Evolutionary conservation across 2,888 invertebrate species (phyloP), one percentile per base, ranked within the genome.

Genomic region (Lasioglossum leucozonium): DNA sequence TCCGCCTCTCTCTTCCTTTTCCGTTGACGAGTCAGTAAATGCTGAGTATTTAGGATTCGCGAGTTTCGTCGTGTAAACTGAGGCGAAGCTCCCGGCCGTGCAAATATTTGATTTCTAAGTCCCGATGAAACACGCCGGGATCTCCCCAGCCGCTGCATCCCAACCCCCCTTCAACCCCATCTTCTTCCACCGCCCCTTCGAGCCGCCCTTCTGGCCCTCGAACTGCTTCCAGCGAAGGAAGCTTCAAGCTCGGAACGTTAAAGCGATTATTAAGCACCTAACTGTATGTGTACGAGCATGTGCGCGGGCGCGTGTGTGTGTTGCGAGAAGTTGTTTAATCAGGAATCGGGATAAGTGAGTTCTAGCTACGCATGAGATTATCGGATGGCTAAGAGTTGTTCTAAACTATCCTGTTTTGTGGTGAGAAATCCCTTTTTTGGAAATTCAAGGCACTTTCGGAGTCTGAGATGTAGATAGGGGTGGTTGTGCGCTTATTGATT

Each of bases 71-170:
- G 86, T 91, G 91, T 86, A 91, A 91, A 90, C 89, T 82, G 88
- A 90, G 85, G 86, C 88, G 88, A 87, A 85, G 79, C 88, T 84
- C 82, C 69, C 82, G 71, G 75, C 78, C 81, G 91, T 82, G 91
- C 85, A 91, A 91, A 91, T 91, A 91, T 91, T 91, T 91, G 91
- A 91, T 91, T 90, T 80, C 91, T 91, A 91, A 91, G 91, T 89
- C 91, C 84, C 91, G 87, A 90, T 91, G 91, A 91, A 91, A 91
- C 88, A 90, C 85, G 79, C 85, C 79, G 81, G 73, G 84, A 84
- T 78, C 80, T 51, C 51, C 51, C 81, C 44, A 47, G 74, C 65
- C 69, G 55, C 79, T 8, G 30, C 6, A 10, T 37, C 37, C 4
- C 58, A 4, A 34, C 42, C 40, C 26, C 65, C 26, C 4, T 26